Evolutionary conservation across 2,797 vertebrate genomes (phyloP).

Genomic region (Cephalopachus bancanus): DNA sequence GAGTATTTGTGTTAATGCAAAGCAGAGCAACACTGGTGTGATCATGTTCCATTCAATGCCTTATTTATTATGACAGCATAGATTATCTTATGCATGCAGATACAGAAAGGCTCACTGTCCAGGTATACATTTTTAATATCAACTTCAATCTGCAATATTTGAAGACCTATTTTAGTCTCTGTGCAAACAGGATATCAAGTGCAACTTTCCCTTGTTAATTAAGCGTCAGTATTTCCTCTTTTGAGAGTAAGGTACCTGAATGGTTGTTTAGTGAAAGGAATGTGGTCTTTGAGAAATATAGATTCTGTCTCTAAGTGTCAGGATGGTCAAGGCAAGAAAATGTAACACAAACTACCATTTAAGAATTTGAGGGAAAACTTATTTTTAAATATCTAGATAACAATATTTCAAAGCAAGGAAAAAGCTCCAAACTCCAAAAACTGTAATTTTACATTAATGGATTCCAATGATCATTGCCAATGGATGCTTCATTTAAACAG

Average conservation of each 20-base stretch:
- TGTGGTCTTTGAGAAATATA: not conserved
- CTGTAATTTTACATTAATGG: not conserved
- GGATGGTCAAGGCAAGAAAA: slow-evolving; percentile 60
- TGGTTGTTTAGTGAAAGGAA: slow-evolving; percentile 12
- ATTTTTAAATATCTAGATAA: slow-evolving; percentile 30
- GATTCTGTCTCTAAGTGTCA: slow-evolving; percentile 60
- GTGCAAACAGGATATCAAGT: slow-evolving; percentile 68
- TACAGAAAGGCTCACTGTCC: slow-evolving; percentile 35
- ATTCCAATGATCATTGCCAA: not conserved
- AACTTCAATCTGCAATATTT: slow-evolving; percentile 58
- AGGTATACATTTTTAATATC: slow-evolving; percentile 36
- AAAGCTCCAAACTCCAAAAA: slow-evolving; percentile 5
- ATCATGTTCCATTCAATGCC: not conserved
- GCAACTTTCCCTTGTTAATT: slow-evolving; percentile 70
- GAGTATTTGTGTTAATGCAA: not conserved
- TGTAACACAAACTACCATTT: slow-evolving; percentile 33
- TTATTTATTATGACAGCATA: not conserved
- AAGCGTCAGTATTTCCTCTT: slow-evolving; percentile 49
- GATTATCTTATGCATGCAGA: slow-evolving; percentile 65
- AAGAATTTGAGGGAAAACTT: slow-evolving; percentile 8
- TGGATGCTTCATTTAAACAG: not conserved
- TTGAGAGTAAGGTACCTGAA: not conserved
- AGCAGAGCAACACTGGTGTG: not conserved
- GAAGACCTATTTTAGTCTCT: slow-evolving; percentile 62
- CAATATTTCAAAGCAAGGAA: slow-evolving; percentile 56